Base-by-base conservation (phyloP, 2,888 invertebrate genomes). In the Drosophila peninsularis region DNA sequence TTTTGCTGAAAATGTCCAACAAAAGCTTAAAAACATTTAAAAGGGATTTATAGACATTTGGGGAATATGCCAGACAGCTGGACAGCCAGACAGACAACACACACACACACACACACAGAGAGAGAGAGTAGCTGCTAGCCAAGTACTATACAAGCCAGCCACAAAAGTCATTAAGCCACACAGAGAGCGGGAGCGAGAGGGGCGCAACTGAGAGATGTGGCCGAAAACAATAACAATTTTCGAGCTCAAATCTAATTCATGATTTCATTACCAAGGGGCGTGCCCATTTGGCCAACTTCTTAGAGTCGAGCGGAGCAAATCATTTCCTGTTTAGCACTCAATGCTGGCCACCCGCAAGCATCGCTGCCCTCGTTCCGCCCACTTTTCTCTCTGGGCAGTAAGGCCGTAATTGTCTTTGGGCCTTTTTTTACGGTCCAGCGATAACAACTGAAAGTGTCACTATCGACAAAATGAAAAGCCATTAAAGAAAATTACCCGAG, bases 1-100 rank as follows among this genome's bases (percentile, higher is more conserved):
- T 65, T 76, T 75, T 82, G 69, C 80, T 80, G 82, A 76, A 84
- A 85, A 85, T 87, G 88, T 86, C 85, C 85, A 88, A 86, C 88
- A 86, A 86, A 86, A 88, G 88, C 85, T 86, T 86, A 88, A 86
- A 84, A 86, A 86, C 85, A 86, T 86, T 86, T 86, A 86, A 86
- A 84, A 86, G 88, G 85, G 85, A 86, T 86, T 86, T 86, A 86
- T 86, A 86, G 85, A 86, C 88, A 88, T 87, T 86, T 86, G 85
- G 85, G 85, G 85, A 86, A 86, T 86, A 85, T 85, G 85, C 80
- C 73, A 70, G 82, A 58, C 78, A 80, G 61, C 44, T 45, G 55
- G 82, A 61, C 78, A 80, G 62, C 44, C 34, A 50, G 37, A 50
- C 64, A 24, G 34, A 44, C 44, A 60, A 34, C 24, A 45, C 45